Base-by-base conservation (phyloP, 2,113 vertebrate species). In the Marmota monax region DNA sequence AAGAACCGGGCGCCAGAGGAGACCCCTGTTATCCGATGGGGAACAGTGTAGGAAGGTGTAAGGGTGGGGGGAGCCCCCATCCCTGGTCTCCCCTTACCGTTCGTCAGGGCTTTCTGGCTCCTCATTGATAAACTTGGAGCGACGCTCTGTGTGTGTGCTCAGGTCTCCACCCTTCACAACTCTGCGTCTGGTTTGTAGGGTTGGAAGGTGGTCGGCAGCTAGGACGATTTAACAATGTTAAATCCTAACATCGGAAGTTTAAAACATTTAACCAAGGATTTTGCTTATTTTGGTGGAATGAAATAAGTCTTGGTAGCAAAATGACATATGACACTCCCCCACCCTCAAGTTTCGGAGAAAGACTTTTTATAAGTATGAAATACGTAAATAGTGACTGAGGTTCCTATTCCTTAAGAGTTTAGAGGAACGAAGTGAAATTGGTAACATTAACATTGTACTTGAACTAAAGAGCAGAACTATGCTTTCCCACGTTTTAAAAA, bases 401-500 rank as follows among this genome's bases (percentile, higher is more conserved):
- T 53, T 27, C 27, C 32, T 53, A 12, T 37, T 92, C 72, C 53
- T 65, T 83, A 58, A 34, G 48, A 29, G 91, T 89, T 92, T 45
- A 89, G 29, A 74, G 94, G 32, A 70, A 77, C 12, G 0, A 27
- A 82, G 39, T 51, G 73, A 80, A 95, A 93, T 89, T 82, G 27
- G 72, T 58, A 84, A 29, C 48, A 0, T n/a, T 37, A 58, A 78
- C 53, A 3, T 8, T 73, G 80, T 84, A 51, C 70, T 45, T 11
- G 53, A 88, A 13, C 56, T 67, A 78, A 85, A 34, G 8, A 80
- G 58, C 83, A 72, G 32, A 73, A 29, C 39, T 45, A 84, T 10
- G 37, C 34, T 39, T 88, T 77, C 25, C 65, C 65, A 42, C 22
- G 32, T 42, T 70, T 92, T 74, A 86, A 32, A 88, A 58, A 63